A percentile compares a stretch with the other conserved stretches of the same genome.
Conservation (phyloP, 2,797 vertebrate species). For the Rhynchotus rufescens region DNA sequence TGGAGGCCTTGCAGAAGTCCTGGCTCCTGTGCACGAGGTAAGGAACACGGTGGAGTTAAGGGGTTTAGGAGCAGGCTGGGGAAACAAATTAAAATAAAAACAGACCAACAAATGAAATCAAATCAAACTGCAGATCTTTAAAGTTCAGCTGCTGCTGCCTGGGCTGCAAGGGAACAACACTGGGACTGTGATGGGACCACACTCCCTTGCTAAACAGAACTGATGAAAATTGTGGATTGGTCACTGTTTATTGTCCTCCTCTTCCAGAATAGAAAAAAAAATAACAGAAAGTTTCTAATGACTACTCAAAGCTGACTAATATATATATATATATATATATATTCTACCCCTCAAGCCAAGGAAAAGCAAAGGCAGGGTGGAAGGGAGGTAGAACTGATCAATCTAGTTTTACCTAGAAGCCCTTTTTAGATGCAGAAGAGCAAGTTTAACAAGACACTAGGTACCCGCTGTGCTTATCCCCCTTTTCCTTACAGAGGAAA, state of each 20-base stretch:
- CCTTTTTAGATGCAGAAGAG: neutral
- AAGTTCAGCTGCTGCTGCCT: neutral
- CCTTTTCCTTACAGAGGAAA: neutral
- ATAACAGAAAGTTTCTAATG: neutral
- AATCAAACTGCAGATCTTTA: neutral
- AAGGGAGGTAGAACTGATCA: neutral
- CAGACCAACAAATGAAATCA: neutral
- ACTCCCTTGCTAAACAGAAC: neutral
- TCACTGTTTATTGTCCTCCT: neutral
- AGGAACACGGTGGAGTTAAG: neutral
- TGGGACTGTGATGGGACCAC: neutral
- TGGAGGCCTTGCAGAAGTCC: neutral
- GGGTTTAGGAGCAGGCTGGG: neutral
- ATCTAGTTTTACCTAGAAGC: conserved; percentile 31
- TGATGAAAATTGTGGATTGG: neutral
- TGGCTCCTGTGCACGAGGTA: neutral
- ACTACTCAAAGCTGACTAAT: neutral
- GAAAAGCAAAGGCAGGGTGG: neutral
- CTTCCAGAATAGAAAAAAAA: neutral
- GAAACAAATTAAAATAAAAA: neutral
- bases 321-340: neutral
- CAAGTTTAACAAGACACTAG: conserved; percentile 27
- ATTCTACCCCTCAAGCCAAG: neutral
- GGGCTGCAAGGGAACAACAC: neutral
- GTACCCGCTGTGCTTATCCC: neutral